Conservation (phyloP, 2,888 invertebrate species). For the Pristionchus arcanus region DNA sequence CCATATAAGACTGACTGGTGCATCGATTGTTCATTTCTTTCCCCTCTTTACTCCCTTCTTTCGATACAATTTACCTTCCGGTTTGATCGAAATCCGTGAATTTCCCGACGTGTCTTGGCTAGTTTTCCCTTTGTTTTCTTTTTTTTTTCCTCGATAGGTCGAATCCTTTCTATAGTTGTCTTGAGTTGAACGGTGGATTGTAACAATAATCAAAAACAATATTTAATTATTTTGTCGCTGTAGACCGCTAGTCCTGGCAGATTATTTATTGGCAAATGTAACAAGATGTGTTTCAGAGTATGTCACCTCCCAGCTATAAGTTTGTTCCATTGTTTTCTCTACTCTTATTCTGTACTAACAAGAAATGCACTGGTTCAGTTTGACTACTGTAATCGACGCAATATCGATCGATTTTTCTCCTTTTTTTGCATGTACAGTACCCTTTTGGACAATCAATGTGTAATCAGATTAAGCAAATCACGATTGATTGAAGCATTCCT, state of each 20-base stretch:
- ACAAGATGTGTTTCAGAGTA: neutral
- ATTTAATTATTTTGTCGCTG: neutral
- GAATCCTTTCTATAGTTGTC: neutral
- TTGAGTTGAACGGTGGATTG: neutral
- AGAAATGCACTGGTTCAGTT: neutral
- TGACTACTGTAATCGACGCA: conserved; percentile 16
- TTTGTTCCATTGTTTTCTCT: neutral
- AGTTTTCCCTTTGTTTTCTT: neutral
- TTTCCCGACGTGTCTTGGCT: conserved; percentile 3
- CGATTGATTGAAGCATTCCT: neutral
- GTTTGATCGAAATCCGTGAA: conserved; percentile 2
- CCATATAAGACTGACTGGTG: conserved; percentile 22
- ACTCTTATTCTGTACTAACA: neutral
- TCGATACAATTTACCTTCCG: neutral
- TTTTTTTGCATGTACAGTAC: conserved; percentile 20
- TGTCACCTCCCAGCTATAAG: neutral
- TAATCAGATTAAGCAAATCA: neutral
- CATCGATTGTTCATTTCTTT: conserved; percentile 13
- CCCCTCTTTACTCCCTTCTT: neutral
- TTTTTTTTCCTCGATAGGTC: neutral
- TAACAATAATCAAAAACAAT: neutral
- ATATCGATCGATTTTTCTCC: conserved; percentile 12
- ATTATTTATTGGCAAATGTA: conserved; percentile 38
- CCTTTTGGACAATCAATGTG: conserved; percentile 9
- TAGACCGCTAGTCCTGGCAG: neutral